Evolutionary conservation across 2,888 invertebrate genomes (phyloP), one percentile per base, ranked within the genome.

Genomic region (Adelognathus sp.): DNA sequence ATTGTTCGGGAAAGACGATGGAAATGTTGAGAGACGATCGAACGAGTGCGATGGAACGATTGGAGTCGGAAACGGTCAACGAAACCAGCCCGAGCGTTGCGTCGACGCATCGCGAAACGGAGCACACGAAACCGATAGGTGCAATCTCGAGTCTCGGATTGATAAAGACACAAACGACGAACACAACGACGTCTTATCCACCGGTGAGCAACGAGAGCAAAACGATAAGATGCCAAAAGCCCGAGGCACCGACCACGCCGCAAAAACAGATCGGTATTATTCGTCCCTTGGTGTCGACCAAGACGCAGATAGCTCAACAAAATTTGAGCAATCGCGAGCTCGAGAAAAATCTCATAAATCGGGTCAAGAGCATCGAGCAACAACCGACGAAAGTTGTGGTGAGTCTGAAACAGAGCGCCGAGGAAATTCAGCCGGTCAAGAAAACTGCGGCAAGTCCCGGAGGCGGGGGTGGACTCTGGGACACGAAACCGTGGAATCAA

Each of bases 291-390:
- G 91, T 93, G 0, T 90, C 92, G 3, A 91, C 92, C 1, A 92
- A 92, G 76, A 88, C 88, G 0, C 91, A 91, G 60, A 81, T 88
- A 16, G 85, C 88, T 0, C 90, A 90, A 61, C 90, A 90, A 79
- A 90, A 90, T 78, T 91, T 95, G 67, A 94, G 94, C 56, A 93
- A 93, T 75, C 92, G 94, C 66, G 95, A 95, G 90, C 93, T 94
- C 67, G 95, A 95, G 87, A 95, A 95, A 89, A 95, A 95, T 91
- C 91, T 94, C 52, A 95, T 94, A 76, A 95, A 95, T 90, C 93
- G 93, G 81, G 93, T 93, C 76, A 95, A 95, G 88, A 94, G 93
- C 64, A 92, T 92, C 78, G 93, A 93, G n/a, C n/a, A n/a, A 84
- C 92, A 92, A 80, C 92, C 92, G 9, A 93, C 86, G 78, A 92